These are phyloP conservation scores for Oreochromis grahami DNA, from an alignment of 2,797 vertebrate genomes.

Conservation along the genomic window DNA sequence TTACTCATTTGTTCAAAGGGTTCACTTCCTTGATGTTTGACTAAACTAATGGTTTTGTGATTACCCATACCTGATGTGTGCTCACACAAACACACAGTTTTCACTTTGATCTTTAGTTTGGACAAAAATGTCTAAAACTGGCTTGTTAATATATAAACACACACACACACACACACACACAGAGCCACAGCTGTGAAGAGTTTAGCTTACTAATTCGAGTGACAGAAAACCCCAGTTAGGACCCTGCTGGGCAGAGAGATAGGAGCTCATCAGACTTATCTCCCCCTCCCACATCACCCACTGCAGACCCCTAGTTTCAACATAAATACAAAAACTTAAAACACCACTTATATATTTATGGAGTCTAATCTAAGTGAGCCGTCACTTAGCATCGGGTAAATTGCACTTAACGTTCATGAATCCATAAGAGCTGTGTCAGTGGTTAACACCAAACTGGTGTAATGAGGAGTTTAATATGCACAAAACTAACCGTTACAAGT, in stretches of 20 bases:
- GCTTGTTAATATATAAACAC: neutral
- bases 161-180: neutral
- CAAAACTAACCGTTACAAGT: neutral
- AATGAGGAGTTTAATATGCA: neutral
- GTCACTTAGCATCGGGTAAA: neutral
- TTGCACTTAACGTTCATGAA: neutral
- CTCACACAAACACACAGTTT: neutral
- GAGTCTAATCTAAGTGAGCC: neutral
- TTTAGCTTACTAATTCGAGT: constrained; percentile 39
- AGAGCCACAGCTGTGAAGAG: neutral
- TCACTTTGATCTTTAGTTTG: neutral
- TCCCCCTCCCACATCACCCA: constrained; percentile 45
- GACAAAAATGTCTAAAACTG: neutral
- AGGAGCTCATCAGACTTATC: constrained; percentile 70
- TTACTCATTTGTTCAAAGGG: neutral
- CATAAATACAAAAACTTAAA: neutral
- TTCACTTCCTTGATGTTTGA: neutral
- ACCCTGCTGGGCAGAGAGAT: constrained; percentile 63
- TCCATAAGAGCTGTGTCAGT: neutral
- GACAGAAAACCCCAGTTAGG: constrained; percentile 44
- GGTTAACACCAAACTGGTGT: neutral
- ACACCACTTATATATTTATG: neutral
- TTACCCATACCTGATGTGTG: neutral
- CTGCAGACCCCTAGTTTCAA: neutral
- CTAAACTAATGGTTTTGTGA: neutral